Percentiles rank a stretch among this genome's conserved stretches.
phyloP scores from a whole-genome alignment of 2,888 invertebrate species.

The Drosophila phalerata region DNA sequence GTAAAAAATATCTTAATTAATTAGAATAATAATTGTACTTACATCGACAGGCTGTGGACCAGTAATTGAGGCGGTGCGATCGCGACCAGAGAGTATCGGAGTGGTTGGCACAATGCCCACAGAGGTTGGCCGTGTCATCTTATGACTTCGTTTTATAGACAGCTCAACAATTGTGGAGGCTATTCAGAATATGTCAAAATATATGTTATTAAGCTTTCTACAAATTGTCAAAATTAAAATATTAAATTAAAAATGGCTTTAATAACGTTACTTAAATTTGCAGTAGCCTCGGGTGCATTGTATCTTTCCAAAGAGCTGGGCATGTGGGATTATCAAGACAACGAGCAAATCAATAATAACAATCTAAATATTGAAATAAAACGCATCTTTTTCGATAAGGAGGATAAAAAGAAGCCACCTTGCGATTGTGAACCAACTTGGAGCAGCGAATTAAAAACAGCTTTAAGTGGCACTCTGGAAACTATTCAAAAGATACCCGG shows the following conservation, averaged over 20 bases:
- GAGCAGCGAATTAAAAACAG: conserved; percentile 25
- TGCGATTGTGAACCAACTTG: conserved; percentile 14
- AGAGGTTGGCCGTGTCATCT: conserved; percentile 85
- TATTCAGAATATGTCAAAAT: conserved; percentile 67
- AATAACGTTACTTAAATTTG: conserved; percentile 30
- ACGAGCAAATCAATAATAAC: not conserved
- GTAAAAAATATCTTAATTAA: too few species aligned
- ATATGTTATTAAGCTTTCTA: not conserved
- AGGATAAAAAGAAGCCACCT: not conserved
- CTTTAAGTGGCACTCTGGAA: conserved; percentile 41
- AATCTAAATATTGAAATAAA: not conserved
- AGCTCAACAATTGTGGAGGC: conserved; percentile 90
- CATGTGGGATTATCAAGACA: conserved; percentile 11
- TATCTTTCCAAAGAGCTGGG: conserved; percentile 49
- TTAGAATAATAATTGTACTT: conserved; percentile 47
- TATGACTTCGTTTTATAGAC: conserved; percentile 89
- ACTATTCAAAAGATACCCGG: conserved; percentile 34
- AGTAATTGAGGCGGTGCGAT: conserved; percentile 89
- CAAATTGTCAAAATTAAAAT: conserved; percentile 28
- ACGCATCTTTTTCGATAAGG: not conserved
- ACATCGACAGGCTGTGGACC: conserved; percentile 96
- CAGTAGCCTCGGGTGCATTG: conserved; percentile 30
- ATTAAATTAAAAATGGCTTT: conserved; percentile 38
- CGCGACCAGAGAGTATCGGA: conserved; percentile 86
- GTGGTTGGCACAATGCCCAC: conserved; percentile 86